Evolutionary conservation across 1,140 invertebrate genomes (phyloP).

Genomic region (Limonius californicus): DNA sequence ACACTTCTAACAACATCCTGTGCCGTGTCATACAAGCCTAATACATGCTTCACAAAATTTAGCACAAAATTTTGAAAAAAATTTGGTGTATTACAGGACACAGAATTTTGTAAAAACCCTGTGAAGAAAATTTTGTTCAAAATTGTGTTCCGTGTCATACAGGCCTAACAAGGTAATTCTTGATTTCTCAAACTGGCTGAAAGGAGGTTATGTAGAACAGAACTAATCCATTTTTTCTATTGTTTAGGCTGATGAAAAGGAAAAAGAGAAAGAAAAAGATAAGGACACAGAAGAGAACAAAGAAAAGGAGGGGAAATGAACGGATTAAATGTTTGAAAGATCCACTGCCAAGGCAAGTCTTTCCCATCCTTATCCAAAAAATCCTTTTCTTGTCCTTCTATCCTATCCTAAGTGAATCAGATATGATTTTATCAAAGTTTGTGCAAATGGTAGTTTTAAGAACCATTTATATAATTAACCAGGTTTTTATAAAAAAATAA

Average conservation of each 20-base stretch:
- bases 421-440: slow-evolving; percentile 21
- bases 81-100: too few relatives aligned
- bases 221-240: too few relatives aligned
- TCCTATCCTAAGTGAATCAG: background rate
- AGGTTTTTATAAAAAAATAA: slow-evolving; percentile 27
- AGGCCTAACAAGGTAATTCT: too few relatives aligned
- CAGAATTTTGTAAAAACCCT: too few relatives aligned
- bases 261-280: slow-evolving; percentile 62
- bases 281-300: slow-evolving; percentile 68
- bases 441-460: slow-evolving; percentile 28
- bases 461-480: slow-evolving; percentile 25
- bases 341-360: slow-evolving; percentile 36
- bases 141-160: too few relatives aligned
- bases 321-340: slow-evolving; percentile 18
- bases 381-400: slow-evolving; percentile 24
- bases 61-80: too few relatives aligned
- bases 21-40: too few relatives aligned
- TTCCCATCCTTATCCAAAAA: slow-evolving; percentile 19
- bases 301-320: slow-evolving; percentile 64
- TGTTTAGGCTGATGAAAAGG: slow-evolving; percentile 58
- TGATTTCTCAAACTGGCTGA: too few relatives aligned
- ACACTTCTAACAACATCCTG: too few relatives aligned
- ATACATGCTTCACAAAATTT: too few relatives aligned
- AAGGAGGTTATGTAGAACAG: too few relatives aligned
- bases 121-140: too few relatives aligned